Evolutionary conservation across 2,113 vertebrate species (phyloP), one percentile per base, ranked within the genome.

Genomic region (Rhynchomys soricoides): DNA sequence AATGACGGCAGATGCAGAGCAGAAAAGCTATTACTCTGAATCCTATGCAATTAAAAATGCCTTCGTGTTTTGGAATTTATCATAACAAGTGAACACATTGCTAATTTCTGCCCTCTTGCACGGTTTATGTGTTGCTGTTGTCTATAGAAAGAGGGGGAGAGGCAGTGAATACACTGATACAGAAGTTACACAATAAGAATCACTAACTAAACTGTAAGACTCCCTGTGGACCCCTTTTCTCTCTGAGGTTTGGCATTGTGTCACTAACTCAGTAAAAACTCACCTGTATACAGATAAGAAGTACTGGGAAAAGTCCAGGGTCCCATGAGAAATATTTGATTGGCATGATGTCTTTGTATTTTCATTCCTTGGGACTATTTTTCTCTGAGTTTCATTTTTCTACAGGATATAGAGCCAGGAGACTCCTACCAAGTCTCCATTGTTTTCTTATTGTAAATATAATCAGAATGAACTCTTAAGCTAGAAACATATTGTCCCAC

Each of bases 391-490:
- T 74, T 95, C 11, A 57, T 87, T 43, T 91, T 86, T 93, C 70
- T 93, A 52, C n/a, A 92, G 87, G 95, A 57, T 21, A 40, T 86
- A 93, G 11, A 8, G 26, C n/a, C 26, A 89, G 48, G 86, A 92
- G 8, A 57, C 89, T 96, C 89, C 86, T 62, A 86, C 26, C 7
- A 87, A 70, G 7, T 94, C 62, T 91, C 17, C 62, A 79, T 82
- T 94, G 92, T 43, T 88, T 88, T 64, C 95, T 9, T 9, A 62
- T 62, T 9, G 59, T 52, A 95, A 97, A n/a, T 48, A 89, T 87
- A 91, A 96, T 94, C 50, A 87, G 90, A 97, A 88, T 22, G 78
- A 50, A 75, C 43, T 68, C 82, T 94, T 97, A 96, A 90, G 78
- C 77, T 89, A 95, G 86, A 57, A 94, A 96, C 93, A 71, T 0